phyloP scores from a whole-genome alignment of 1,140 invertebrate species.

The Hormaphis cornu region DNA sequence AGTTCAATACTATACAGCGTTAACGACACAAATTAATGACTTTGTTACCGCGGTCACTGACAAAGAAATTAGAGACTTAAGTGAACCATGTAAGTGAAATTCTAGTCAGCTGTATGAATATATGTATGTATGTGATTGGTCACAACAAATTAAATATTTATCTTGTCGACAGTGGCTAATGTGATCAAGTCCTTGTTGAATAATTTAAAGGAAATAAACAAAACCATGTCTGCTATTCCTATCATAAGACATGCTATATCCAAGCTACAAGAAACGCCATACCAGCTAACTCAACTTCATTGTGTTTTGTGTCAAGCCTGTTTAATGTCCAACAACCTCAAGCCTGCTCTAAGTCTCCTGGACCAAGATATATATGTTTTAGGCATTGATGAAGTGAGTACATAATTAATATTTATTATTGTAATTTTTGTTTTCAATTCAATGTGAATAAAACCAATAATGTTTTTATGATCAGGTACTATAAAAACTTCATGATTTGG shows the following conservation, averaged over 20 bases:
- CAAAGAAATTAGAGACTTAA: slow-evolving; percentile 74
- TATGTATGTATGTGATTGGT: too few species aligned
- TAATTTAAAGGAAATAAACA: slow-evolving; percentile 63
- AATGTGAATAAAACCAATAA: too few species aligned
- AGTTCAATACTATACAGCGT: slow-evolving; percentile 42
- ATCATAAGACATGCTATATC: slow-evolving; percentile 73
- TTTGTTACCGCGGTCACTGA: slow-evolving; percentile 76
- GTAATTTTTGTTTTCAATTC: too few species aligned
- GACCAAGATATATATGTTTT: slow-evolving; percentile 78
- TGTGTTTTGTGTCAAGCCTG: slow-evolving; percentile 88
- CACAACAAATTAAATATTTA: too few species aligned
- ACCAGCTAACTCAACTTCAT: slow-evolving; percentile 87
- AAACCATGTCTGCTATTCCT: slow-evolving; percentile 73
- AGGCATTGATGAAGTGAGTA: slow-evolving; percentile 68
- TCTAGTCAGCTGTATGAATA: slow-evolving; percentile 33
- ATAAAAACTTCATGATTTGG: too few species aligned
- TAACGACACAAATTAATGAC: slow-evolving; percentile 63
- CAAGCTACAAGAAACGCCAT: slow-evolving; percentile 77
- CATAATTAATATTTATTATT: background rate
- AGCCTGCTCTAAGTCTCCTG: slow-evolving; percentile 79
- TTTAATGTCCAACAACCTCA: slow-evolving; percentile 82
- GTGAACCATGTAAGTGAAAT: slow-evolving; percentile 66
- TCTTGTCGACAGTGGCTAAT: slow-evolving; percentile 62
- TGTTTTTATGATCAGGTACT: too few species aligned
- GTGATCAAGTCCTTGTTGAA: slow-evolving; percentile 75